These are phyloP conservation scores for Vanessa atalanta DNA, from an alignment of 1,140 invertebrate species.

Conservation along the genomic window DNA sequence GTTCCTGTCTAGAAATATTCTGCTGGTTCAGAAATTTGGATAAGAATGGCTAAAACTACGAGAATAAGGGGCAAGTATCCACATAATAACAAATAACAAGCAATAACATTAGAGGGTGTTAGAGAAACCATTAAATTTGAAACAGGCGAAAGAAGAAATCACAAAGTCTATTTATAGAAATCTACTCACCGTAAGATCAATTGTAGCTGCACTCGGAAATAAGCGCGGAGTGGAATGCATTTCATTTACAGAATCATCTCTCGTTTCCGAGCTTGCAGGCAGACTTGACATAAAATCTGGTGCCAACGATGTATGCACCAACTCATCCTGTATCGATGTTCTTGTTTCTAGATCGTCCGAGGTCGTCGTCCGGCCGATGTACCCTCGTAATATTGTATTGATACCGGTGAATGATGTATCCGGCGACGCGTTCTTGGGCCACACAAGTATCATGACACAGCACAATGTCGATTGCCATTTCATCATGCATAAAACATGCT, in stretches of 20 bases:
- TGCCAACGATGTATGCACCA: background rate
- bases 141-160: too few relatives aligned
- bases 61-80: too few relatives aligned
- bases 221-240: background rate
- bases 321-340: background rate
- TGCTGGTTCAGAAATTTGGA: too few relatives aligned
- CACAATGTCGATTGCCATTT: slow-evolving; percentile 52
- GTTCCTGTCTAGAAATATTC: too few relatives aligned
- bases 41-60: too few relatives aligned
- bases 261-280: too few relatives aligned
- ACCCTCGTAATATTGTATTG: slow-evolving; percentile 30
- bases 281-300: background rate
- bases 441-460: slow-evolving; percentile 40
- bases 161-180: background rate
- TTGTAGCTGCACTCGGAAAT: background rate
- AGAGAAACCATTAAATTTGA: too few relatives aligned
- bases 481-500: slow-evolving; percentile 42
- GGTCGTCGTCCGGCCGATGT: slow-evolving; percentile 21
- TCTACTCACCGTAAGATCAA: background rate
- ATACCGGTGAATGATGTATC: slow-evolving; percentile 32
- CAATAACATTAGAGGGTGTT: too few relatives aligned
- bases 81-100: too few relatives aligned
- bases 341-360: slow-evolving; percentile 15
- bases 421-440: slow-evolving; percentile 25
- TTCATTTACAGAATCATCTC: background rate